Evolutionary conservation across 1,140 invertebrate genomes (phyloP).

Genomic region (Phymastichus coffea): DNA sequence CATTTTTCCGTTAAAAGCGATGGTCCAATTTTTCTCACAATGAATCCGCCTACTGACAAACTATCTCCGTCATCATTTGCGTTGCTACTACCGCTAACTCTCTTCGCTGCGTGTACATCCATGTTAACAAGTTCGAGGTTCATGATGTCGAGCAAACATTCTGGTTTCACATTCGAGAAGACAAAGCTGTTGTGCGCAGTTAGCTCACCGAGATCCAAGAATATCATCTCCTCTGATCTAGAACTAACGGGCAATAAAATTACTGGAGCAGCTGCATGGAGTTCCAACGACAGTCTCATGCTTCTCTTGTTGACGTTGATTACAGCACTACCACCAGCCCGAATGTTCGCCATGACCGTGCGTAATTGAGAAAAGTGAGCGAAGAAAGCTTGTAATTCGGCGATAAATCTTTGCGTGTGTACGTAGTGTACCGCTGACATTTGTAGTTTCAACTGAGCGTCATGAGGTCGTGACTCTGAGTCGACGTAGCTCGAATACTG

Average conservation of each 20-base stretch:
- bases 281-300: conserved; percentile 65
- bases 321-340: conserved; percentile 48
- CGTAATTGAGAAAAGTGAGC: conserved; percentile 83
- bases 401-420: conserved; percentile 91
- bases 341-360: conserved; percentile 65
- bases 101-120: conserved; percentile 73
- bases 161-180: conserved; percentile 59
- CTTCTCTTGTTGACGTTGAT: conserved; percentile 45
- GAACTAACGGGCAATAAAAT: conserved; percentile 86
- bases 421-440: conserved; percentile 90
- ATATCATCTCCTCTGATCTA: conserved; percentile 73
- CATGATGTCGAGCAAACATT: conserved; percentile 75
- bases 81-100: conserved; percentile 40
- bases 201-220: conserved; percentile 81
- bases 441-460: conserved; percentile 76
- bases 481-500: conserved; percentile 65
- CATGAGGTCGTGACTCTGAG: conserved; percentile 62
- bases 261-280: conserved; percentile 78
- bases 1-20: conserved; percentile 79
- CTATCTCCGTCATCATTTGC: conserved; percentile 34
- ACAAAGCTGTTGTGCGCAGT: conserved; percentile 75
- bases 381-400: conserved; percentile 84
- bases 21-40: conserved; percentile 59
- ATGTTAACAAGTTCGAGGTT: conserved; percentile 77
- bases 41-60: conserved; percentile 56